phyloP scores from a whole-genome alignment of 2,797 vertebrate genomes.

The Enteromius mattozi region DNA sequence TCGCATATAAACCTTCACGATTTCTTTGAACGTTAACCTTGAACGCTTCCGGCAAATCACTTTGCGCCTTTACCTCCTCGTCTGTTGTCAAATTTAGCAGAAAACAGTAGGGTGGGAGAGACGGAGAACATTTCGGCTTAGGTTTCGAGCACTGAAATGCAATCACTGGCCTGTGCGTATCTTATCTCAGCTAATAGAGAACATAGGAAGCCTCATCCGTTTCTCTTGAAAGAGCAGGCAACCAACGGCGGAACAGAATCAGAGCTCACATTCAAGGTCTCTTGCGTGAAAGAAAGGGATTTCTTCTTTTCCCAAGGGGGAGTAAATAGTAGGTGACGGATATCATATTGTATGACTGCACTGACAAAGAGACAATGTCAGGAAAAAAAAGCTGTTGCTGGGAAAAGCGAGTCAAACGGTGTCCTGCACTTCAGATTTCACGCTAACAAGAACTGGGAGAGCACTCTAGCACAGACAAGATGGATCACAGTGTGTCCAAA shows the following conservation, averaged over 20 bases:
- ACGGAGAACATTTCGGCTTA: constrained; percentile 21
- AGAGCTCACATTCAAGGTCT: constrained; percentile 39
- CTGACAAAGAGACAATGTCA: constrained; percentile 29
- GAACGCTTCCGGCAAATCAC: constrained; percentile 33
- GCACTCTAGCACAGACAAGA: constrained; percentile 20
- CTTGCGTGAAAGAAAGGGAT: constrained; percentile 6
- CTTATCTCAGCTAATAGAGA: constrained; percentile 55
- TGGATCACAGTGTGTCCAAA: constrained; percentile 21
- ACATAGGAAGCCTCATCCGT: constrained; percentile 36
- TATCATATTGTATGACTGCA: constrained; percentile 21
- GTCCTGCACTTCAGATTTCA: constrained; percentile 43
- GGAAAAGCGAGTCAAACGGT: constrained; percentile 16
- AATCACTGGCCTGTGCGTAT: constrained; percentile 43
- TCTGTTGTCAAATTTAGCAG: constrained; percentile 47
- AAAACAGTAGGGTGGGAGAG: constrained; percentile 20
- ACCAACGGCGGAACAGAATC: constrained; percentile 42
- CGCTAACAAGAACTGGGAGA: constrained; percentile 19
- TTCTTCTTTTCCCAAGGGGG: not conserved
- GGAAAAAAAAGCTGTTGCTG: constrained; percentile 18
- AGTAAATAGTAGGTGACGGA: constrained; percentile 21
- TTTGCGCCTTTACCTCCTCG: constrained; percentile 15
- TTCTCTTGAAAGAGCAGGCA: constrained; percentile 45
- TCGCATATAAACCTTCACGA: constrained; percentile 29
- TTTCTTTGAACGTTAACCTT: constrained; percentile 50
- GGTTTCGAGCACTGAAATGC: constrained; percentile 24